phyloP scores from a whole-genome alignment of 2,113 vertebrate species.

The Myrmecophaga tridactyla region DNA sequence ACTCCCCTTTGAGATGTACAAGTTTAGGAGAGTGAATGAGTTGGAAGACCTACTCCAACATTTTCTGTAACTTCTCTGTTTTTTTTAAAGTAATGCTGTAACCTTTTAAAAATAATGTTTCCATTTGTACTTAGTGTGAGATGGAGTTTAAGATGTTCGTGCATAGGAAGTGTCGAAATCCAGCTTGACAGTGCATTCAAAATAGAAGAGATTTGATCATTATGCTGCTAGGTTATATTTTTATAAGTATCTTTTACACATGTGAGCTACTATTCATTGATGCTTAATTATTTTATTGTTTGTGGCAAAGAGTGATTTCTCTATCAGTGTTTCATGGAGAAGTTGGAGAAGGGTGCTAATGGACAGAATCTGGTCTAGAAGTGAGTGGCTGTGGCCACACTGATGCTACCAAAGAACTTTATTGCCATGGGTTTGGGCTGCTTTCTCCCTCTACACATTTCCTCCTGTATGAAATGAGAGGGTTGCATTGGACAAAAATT shows the following conservation, averaged over 20 bases:
- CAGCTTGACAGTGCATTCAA: background rate
- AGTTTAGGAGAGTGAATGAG: background rate
- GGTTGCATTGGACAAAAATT: background rate
- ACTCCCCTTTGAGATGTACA: background rate
- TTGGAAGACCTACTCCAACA: background rate
- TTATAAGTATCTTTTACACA: background rate
- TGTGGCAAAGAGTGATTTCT: background rate
- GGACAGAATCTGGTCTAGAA: background rate
- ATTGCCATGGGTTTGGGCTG: background rate
- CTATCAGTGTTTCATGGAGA: background rate
- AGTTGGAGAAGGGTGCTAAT: background rate
- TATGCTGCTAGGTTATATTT: background rate
- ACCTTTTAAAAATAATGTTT: background rate
- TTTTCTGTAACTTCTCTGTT: background rate
- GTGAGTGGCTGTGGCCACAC: accelerated
- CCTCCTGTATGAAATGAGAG: background rate
- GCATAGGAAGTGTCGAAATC: background rate
- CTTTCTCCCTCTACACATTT: background rate
- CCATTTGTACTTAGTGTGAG: background rate
- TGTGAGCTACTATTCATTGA: background rate
- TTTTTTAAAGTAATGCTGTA: background rate
- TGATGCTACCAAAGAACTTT: background rate
- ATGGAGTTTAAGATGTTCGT: background rate
- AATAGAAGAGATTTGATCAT: background rate
- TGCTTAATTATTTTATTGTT: background rate